Evolutionary conservation across 2,888 invertebrate genomes (phyloP).

Genomic region (Pristionchus fissidentatus): DNA sequence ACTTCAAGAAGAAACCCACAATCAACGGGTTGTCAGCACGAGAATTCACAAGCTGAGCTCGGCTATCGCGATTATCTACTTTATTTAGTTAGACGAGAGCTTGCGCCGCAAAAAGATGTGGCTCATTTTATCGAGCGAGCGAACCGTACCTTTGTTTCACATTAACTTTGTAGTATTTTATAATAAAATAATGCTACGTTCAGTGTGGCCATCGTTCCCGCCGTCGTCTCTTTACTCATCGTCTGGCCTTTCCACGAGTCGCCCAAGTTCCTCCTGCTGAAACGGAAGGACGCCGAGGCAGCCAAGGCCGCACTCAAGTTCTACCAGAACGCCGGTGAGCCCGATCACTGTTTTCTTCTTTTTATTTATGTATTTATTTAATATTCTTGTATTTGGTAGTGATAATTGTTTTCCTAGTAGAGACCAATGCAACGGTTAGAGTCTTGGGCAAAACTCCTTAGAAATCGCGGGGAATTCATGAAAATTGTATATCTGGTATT

Average conservation of each 20-base stretch:
- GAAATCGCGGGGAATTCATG: too few relatives aligned
- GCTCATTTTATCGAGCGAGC: not conserved
- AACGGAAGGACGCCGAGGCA: constrained; percentile 58
- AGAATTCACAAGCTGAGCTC: not conserved
- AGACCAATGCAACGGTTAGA: too few relatives aligned
- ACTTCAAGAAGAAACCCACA: not conserved
- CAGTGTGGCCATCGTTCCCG: constrained; percentile 65
- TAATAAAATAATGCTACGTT: not conserved
- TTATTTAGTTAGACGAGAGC: not conserved
- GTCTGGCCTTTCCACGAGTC: constrained; percentile 67
- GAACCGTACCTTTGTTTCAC: not conserved
- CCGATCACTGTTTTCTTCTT: not conserved
- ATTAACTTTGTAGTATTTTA: not conserved
- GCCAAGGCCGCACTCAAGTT: constrained; percentile 64
- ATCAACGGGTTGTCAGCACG: not conserved
- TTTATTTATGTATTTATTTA: not conserved
- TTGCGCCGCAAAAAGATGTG: not conserved
- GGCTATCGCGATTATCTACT: not conserved
- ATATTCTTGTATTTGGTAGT: too few relatives aligned
- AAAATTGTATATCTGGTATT: too few relatives aligned
- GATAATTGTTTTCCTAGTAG: too few relatives aligned
- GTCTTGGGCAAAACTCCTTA: too few relatives aligned
- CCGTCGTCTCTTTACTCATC: constrained; percentile 60
- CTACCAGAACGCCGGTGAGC: constrained; percentile 61
- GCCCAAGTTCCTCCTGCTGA: constrained; percentile 67